Percentiles rank a stretch among this genome's conserved stretches.
phyloP scores from a whole-genome alignment of 1,140 invertebrate genomes.

The Orius insidiosus region DNA sequence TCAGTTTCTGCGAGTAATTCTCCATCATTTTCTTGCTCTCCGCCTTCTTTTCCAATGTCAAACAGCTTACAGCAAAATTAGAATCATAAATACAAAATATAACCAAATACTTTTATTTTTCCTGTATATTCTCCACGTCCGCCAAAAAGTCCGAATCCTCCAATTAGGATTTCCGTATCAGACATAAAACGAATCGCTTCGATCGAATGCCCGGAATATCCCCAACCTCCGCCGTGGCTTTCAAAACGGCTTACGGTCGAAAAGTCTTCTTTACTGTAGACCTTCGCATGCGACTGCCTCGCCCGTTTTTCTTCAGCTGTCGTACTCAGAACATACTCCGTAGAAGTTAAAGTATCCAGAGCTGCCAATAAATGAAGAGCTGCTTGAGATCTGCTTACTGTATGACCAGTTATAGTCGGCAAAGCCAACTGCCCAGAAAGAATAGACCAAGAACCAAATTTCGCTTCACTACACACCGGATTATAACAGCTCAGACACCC shows the following conservation, averaged over 20 bases:
- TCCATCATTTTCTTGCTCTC: slow-evolving; percentile 84
- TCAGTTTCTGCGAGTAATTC: slow-evolving; percentile 84
- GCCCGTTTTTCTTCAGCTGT: slow-evolving; percentile 11
- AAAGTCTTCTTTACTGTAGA: slow-evolving; percentile 62
- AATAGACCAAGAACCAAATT: slow-evolving; percentile 29
- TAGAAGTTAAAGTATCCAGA: slow-evolving; percentile 71
- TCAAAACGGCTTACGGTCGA: slow-evolving; percentile 78
- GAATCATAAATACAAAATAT: too few species aligned
- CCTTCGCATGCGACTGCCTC: slow-evolving; percentile 14
- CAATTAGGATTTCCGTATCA: slow-evolving; percentile 80
- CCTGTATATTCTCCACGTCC: slow-evolving; percentile 94
- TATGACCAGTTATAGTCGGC: slow-evolving; percentile 47
- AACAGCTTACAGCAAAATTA: slow-evolving; percentile 39
- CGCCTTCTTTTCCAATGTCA: slow-evolving; percentile 82
- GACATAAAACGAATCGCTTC: slow-evolving; percentile 86
- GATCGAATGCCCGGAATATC: slow-evolving; percentile 87
- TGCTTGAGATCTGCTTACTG: slow-evolving; percentile 63
- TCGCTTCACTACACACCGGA: slow-evolving; percentile 15
- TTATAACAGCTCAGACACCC: slow-evolving; percentile 18
- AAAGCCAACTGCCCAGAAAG: slow-evolving; percentile 64
- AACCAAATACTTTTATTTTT: slow-evolving; percentile 57
- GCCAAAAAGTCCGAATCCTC: slow-evolving; percentile 88
- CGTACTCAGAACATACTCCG: slow-evolving; percentile 39
- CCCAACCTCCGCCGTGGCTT: slow-evolving; percentile 94
- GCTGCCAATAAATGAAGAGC: slow-evolving; percentile 77